A percentile compares a stretch with the other conserved stretches of the same genome.
phyloP scores from a whole-genome alignment of 2,113 vertebrate species.

The Mormyrus iriodes region DNA sequence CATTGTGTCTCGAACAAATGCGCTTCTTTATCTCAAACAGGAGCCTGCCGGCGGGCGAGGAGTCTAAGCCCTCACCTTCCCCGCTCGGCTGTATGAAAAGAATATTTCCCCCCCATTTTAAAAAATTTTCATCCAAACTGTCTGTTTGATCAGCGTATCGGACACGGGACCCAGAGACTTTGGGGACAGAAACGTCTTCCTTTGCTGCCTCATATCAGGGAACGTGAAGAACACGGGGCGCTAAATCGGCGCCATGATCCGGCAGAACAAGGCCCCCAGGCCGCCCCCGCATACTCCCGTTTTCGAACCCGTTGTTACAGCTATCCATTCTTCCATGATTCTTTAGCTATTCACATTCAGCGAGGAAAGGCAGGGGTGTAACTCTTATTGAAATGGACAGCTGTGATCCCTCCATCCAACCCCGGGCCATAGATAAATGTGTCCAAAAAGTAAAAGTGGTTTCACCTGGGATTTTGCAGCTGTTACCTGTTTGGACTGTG shows the following conservation, averaged over 20 bases:
- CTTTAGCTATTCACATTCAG: neutral
- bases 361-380: neutral
- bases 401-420: neutral
- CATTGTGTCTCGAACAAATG: constrained; percentile 37
- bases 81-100: constrained; percentile 5
- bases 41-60: constrained; percentile 7
- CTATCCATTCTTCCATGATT: neutral
- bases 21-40: constrained; percentile 35
- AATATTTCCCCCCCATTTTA: constrained; percentile 15
- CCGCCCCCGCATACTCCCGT: neutral
- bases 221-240: neutral
- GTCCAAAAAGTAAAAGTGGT: neutral
- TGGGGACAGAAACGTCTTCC: constrained; percentile 10
- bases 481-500: neutral
- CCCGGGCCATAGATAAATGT: neutral
- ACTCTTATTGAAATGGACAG: too few relatives aligned
- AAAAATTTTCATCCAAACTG: neutral
- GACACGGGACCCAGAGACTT: constrained; percentile 17
- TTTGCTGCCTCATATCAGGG: neutral
- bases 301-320: neutral
- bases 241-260: neutral
- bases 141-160: neutral
- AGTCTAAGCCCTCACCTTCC: constrained; percentile 33
- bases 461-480: neutral
- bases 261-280: neutral